Percentiles rank a stretch among this genome's conserved stretches.
These are phyloP conservation scores for Pantherophis guttatus DNA, from an alignment of 2,113 vertebrate species.

Conservation along the genomic window DNA sequence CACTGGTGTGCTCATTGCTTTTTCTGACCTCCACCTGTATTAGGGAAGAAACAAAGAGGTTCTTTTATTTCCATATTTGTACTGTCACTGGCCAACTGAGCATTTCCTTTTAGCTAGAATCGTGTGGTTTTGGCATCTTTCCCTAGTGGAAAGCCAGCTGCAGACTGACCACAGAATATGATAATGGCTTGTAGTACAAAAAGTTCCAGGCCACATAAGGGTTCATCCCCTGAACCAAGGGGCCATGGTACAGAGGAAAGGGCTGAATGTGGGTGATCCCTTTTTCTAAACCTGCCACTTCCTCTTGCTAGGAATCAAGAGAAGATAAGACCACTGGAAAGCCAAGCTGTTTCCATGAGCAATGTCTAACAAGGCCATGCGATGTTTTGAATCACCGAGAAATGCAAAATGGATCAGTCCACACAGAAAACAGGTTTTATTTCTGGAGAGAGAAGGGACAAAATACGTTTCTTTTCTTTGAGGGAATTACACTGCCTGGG, in stretches of 20 bases:
- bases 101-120: not conserved
- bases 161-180: not conserved
- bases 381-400: not conserved
- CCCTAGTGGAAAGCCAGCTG: not conserved
- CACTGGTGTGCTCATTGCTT: not conserved
- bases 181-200: not conserved
- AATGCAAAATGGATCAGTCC: not conserved
- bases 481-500: not conserved
- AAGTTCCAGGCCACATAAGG: not conserved
- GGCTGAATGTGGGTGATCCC: no score
- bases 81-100: not conserved
- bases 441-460: not conserved
- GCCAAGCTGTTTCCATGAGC: no score
- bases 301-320: not conserved
- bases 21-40: not conserved
- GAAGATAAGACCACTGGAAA: not conserved
- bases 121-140: slow-evolving; percentile 36
- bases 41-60: not conserved
- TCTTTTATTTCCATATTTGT: not conserved
- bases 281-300: not conserved
- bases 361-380: not conserved
- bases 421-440: not conserved
- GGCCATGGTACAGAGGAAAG: not conserved
- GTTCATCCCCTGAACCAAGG: not conserved
- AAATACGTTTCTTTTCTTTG: not conserved